These are phyloP conservation scores for Neodontobutis hainanensis DNA, from an alignment of 2,113 vertebrate species.

Conservation along the genomic window DNA sequence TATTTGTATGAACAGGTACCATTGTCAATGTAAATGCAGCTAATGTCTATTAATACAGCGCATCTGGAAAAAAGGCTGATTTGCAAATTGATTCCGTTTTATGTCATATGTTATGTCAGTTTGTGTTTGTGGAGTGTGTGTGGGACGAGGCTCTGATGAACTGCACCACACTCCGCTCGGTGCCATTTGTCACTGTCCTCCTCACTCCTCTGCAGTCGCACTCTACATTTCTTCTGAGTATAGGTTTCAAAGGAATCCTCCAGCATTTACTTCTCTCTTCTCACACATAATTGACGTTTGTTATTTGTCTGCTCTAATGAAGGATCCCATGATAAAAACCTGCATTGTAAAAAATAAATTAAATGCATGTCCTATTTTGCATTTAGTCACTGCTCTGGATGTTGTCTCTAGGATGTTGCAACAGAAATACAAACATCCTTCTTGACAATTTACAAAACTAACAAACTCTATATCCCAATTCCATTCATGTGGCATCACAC, in stretches of 20 bases:
- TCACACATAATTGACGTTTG: neutral
- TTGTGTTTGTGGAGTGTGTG: conserved; percentile 10
- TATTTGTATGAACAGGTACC: no score
- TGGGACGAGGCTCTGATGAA: conserved; percentile 48
- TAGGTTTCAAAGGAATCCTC: conserved; percentile 53
- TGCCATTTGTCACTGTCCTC: conserved; percentile 59
- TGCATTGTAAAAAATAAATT: no score
- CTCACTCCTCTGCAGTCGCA: conserved; percentile 36
- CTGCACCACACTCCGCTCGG: conserved; percentile 32
- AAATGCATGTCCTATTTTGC: neutral
- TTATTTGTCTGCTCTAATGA: no score
- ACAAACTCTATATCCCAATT: neutral
- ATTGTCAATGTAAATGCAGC: no score
- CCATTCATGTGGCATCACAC: neutral
- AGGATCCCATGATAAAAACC: no score
- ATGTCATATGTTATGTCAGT: no score
- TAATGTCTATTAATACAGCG: no score
- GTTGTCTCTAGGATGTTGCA: neutral
- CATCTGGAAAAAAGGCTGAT: no score
- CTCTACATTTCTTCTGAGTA: conserved; percentile 6
- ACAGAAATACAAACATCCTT: neutral
- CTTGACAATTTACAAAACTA: no score
- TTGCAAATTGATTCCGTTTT: no score
- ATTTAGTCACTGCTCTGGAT: neutral
- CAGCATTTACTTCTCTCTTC: conserved; percentile 38